Evolutionary conservation across 2,888 invertebrate species (phyloP).

Genomic region (Philaethria dido): DNA sequence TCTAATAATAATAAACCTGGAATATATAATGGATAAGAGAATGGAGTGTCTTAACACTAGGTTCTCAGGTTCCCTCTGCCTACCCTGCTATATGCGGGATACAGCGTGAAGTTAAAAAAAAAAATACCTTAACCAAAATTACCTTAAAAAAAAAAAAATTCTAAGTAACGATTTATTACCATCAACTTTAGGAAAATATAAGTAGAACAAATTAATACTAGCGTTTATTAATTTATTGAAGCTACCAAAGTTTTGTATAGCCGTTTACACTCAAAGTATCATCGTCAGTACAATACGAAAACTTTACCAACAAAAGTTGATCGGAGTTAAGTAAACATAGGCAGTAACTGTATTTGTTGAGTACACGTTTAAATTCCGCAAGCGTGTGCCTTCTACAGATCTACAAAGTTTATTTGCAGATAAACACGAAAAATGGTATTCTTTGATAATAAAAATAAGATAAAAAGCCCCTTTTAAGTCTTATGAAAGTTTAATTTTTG

Average conservation of each 20-base stretch:
- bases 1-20: too few species aligned
- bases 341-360: constrained; percentile 12
- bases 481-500: neutral
- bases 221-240: constrained; percentile 10
- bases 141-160: neutral
- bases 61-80: too few species aligned
- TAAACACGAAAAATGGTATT: constrained; percentile 24
- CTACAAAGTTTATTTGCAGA: constrained; percentile 25
- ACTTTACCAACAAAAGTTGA: constrained; percentile 20
- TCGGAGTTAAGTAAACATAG: constrained; percentile 27
- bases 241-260: neutral
- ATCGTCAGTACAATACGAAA: constrained; percentile 6
- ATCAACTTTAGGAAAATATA: neutral
- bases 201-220: neutral
- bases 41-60: too few species aligned
- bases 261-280: neutral
- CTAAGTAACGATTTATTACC: neutral
- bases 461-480: constrained; percentile 7
- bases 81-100: too few species aligned
- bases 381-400: constrained; percentile 20
- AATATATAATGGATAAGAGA: too few species aligned
- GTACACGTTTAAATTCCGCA: constrained; percentile 28
- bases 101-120: neutral
- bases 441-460: constrained; percentile 15
- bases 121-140: neutral